Percentiles rank a stretch among this genome's conserved stretches.
Conservation (phyloP, 92 coral and sea anemone species). For the Chrysogorgia sp. region DNA sequence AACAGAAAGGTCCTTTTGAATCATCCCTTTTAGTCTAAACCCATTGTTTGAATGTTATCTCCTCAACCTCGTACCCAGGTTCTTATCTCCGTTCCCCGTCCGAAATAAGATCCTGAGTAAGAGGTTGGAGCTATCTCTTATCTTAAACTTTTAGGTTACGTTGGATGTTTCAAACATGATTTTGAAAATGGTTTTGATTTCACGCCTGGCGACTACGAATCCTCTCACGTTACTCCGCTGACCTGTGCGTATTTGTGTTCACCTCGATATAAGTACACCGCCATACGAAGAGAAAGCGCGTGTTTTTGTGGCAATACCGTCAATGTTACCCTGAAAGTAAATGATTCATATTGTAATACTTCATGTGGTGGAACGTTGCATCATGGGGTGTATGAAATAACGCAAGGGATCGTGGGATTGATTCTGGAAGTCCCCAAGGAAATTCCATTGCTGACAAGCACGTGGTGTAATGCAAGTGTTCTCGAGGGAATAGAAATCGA, state of each 20-base stretch:
- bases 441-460: constrained; percentile 48
- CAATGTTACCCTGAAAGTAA: constrained; percentile 60
- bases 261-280: constrained; percentile 76
- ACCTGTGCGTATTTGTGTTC: constrained; percentile 79
- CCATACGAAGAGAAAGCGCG: constrained; percentile 66
- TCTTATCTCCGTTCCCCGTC: no score
- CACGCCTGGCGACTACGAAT: constrained; percentile 86
- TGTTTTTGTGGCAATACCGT: constrained; percentile 78
- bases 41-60: no score
- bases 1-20: no score
- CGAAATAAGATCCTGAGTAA: no score
- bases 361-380: constrained; percentile 71
- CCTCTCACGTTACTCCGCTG: constrained; percentile 71
- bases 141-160: constrained; percentile 70
- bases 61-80: no score
- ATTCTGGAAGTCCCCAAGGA: constrained; percentile 25
- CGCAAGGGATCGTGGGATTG: constrained; percentile 78
- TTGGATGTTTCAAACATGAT: constrained; percentile 72
- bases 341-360: constrained; percentile 67
- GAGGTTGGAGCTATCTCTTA: no score
- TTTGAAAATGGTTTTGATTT: constrained; percentile 69
- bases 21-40: no score
- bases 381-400: constrained; percentile 71
- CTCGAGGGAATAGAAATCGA: neutral
- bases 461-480: constrained; percentile 22